Evolutionary conservation across 2,888 invertebrate genomes (phyloP).

Genomic region (Onthophagus sagittarius): DNA sequence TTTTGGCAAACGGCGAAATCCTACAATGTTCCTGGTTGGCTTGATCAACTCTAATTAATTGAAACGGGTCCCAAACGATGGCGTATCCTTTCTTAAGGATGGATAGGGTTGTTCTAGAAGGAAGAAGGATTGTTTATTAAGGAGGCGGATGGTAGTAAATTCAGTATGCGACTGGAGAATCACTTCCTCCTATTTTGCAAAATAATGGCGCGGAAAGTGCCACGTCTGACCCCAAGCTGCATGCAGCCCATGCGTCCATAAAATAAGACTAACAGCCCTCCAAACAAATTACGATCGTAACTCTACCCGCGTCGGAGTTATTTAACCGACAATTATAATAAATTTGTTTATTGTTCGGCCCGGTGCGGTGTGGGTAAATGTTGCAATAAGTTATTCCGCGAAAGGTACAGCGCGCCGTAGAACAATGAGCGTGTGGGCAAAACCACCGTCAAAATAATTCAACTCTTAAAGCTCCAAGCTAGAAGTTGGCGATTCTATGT

Average conservation of each 20-base stretch:
- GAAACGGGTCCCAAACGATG: background rate
- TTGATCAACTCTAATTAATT: conserved; percentile 1
- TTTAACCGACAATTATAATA: conserved; percentile 26
- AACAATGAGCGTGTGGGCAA: conserved; percentile 33
- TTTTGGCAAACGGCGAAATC: background rate
- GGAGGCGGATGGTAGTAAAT: background rate
- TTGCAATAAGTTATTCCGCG: conserved; percentile 27
- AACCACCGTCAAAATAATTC: conserved; percentile 32
- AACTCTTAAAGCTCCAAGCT: conserved; percentile 14
- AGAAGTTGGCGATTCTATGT: conserved; percentile 6
- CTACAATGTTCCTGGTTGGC: background rate
- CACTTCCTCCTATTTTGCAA: background rate
- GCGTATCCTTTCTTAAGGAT: background rate
- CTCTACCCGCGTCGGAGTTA: conserved; percentile 14
- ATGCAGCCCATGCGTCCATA: background rate
- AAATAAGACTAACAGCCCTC: background rate
- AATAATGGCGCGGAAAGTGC: background rate
- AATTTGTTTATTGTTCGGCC: conserved; percentile 26
- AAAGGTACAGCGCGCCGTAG: conserved; percentile 16
- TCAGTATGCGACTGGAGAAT: background rate
- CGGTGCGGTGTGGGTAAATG: conserved; percentile 22
- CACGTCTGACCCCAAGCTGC: background rate
- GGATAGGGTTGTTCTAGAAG: background rate
- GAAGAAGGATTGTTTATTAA: background rate
- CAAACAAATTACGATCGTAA: conserved; percentile 16